Conservation (phyloP, 92 coral and sea anemone genomes). For the Porites divaricata region DNA sequence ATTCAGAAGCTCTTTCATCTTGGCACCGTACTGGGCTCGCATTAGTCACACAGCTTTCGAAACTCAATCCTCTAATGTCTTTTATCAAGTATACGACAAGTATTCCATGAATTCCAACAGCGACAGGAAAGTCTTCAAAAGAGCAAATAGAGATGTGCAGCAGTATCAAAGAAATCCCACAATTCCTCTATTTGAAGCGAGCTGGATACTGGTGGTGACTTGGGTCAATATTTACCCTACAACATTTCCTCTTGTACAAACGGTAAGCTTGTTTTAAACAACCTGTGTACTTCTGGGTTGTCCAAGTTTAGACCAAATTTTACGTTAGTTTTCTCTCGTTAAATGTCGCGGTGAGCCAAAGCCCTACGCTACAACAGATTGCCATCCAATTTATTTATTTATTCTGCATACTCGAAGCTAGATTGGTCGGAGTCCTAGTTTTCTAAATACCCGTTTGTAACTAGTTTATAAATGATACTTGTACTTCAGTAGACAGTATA, state of each 20-base stretch:
- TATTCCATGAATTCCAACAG: neutral
- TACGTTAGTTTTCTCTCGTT: neutral
- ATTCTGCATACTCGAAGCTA: too few relatives aligned
- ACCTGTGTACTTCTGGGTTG: too few relatives aligned
- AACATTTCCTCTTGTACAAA: neutral
- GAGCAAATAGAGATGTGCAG: slow-evolving; percentile 59
- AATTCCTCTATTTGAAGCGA: slow-evolving; percentile 48
- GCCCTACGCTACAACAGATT: too few relatives aligned
- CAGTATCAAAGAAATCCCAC: slow-evolving; percentile 54
- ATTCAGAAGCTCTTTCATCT: slow-evolving; percentile 18
- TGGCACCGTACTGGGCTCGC: slow-evolving; percentile 53
- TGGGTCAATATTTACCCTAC: slow-evolving; percentile 54
- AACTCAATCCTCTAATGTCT: slow-evolving; percentile 26
- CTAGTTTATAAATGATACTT: too few relatives aligned
- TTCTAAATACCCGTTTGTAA: too few relatives aligned
- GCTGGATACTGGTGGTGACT: slow-evolving; percentile 63
- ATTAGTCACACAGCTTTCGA: slow-evolving; percentile 39
- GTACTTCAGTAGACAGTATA: too few relatives aligned
- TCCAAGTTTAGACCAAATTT: neutral
- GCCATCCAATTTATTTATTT: too few relatives aligned
- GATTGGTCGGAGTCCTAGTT: too few relatives aligned
- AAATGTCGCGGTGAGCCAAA: too few relatives aligned
- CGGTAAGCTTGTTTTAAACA: neutral
- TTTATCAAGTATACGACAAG: slow-evolving; percentile 44
- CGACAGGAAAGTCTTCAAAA: slow-evolving; percentile 29